Percentiles rank a stretch among this genome's conserved stretches.
phyloP scores from a whole-genome alignment of 2,888 invertebrate genomes.

The Lasioglossum leucozonium region DNA sequence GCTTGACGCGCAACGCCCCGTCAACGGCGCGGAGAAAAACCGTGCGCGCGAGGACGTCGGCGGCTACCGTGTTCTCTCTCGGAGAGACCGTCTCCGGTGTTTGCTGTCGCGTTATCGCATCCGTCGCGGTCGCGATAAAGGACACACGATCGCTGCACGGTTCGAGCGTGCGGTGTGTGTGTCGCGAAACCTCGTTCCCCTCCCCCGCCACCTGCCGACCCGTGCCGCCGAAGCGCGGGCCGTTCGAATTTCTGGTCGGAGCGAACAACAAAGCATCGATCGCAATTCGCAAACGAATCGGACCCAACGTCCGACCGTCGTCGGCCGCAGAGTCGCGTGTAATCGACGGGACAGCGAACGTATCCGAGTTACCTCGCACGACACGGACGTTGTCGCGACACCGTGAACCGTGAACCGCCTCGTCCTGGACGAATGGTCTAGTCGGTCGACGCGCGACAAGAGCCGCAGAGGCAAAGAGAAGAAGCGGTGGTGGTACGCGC shows the following conservation, averaged over 20 bases:
- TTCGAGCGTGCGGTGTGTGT: slow-evolving; percentile 29
- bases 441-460: not conserved
- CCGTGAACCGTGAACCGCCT: not conserved
- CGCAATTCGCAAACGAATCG: not conserved
- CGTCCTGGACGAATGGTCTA: slow-evolving; percentile 14
- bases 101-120: slow-evolving; percentile 28
- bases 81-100: slow-evolving; percentile 16
- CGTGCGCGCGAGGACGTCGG: slow-evolving; percentile 29
- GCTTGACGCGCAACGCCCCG: slow-evolving; percentile 42
- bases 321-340: not conserved
- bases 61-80: not conserved
- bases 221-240: slow-evolving; percentile 45
- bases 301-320: no score
- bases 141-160: slow-evolving; percentile 39
- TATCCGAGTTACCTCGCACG: not conserved
- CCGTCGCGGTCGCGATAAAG: slow-evolving; percentile 31
- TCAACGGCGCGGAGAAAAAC: not conserved
- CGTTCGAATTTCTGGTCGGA: slow-evolving; percentile 28
- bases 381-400: not conserved
- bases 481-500: slow-evolving; percentile 33
- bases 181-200: slow-evolving; percentile 31
- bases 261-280: not conserved
- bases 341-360: not conserved
- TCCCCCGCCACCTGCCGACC: slow-evolving; percentile 43
- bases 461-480: not conserved